Evolutionary conservation across 2,888 invertebrate species (phyloP), one percentile per base, ranked within the genome.

Genomic region (Drosophila meridiana): DNA sequence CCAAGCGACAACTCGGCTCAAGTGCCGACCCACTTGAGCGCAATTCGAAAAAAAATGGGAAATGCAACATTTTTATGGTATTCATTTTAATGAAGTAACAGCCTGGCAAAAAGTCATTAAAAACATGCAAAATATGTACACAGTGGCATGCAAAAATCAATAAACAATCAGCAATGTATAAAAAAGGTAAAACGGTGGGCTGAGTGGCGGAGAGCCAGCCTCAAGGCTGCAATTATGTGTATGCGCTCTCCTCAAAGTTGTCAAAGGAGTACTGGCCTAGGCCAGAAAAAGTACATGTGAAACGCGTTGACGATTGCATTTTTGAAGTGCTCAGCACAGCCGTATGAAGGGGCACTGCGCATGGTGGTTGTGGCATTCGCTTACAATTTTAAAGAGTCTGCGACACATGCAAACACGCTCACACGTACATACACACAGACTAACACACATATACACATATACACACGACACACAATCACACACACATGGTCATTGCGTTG

Each of bases 41-140:
- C 67, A 65, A 73, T 69, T 72, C 52, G 58, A 67, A 71, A 45
- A 68, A 67, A 38, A 70, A 43, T n/a, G n/a, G 42, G 26, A 45
- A 56, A 74, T 83, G 83, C 67, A 76, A 83, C 86, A 86, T 85
- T 83, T 78, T 76, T 32, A 65, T 65, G 64, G 71, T 73, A 78
- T 79, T 73, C 83, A 62, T 73, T 67, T 79, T 84, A 87, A 84
- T 87, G 86, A 87, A 85, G 84, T 87, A 85, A 85, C 85, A 87
- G 83, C 82, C 82, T 79, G 83, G 73, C 73, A 60, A 76, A 80
- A 82, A 85, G 85, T 84, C 83, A 87, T 84, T 84, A 87, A 85
- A 80, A 87, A 76, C 38, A 72, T 82, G 79, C 81, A 81, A 82
- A 86, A 79, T 78, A 78, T 76, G 80, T 78, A 32, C 56, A 42